phyloP scores from a whole-genome alignment of 2,888 invertebrate genomes.

The Allolobophora icterica region DNA sequence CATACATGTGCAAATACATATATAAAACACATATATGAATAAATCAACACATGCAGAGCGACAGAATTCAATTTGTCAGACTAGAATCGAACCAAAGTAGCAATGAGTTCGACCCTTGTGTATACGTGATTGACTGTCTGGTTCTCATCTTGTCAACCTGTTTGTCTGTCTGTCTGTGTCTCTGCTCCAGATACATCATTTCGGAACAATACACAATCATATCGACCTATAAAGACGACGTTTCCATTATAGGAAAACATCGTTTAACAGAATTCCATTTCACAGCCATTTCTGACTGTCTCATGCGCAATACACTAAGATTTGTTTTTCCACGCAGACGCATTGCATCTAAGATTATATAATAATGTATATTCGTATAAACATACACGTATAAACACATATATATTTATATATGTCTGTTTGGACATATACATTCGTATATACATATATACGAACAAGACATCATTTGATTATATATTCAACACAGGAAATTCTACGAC shows the following conservation, averaged over 20 bases:
- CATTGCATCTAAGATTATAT: not conserved
- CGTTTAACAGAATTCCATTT: not conserved
- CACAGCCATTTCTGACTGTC: not conserved
- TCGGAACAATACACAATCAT: not conserved
- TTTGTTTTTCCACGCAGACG: no score
- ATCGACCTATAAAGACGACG: conserved; percentile 7
- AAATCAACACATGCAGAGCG: not conserved
- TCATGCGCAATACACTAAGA: not conserved
- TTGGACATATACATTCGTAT: not conserved
- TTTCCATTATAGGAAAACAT: not conserved
- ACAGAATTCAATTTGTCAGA: not conserved
- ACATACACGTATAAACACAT: not conserved
- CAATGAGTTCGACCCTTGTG: not conserved
- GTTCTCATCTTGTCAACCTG: not conserved
- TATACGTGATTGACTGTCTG: not conserved
- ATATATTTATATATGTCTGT: no score
- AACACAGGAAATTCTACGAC: not conserved
- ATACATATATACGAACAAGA: not conserved
- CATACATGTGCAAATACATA: no score
- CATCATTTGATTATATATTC: not conserved
- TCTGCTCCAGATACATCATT: not conserved
- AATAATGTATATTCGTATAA: not conserved
- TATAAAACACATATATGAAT: no score
- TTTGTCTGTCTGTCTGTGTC: not conserved
- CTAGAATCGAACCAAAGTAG: not conserved